Evolutionary conservation across 2,888 invertebrate genomes (phyloP), one percentile per base, ranked within the genome.

Genomic region (Parasteatoda lunata): DNA sequence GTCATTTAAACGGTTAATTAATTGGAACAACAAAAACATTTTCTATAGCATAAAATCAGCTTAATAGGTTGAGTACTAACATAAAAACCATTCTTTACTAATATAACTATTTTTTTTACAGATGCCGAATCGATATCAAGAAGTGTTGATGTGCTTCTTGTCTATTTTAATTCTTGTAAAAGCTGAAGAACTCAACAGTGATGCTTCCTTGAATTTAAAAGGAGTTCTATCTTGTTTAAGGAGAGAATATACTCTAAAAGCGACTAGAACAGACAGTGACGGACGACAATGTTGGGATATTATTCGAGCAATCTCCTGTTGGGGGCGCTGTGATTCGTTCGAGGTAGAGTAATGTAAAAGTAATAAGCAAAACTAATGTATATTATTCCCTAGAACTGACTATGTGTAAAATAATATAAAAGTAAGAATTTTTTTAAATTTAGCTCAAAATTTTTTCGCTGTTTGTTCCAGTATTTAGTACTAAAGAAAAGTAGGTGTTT

Each of bases 271-370:
- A 0, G 95, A 95, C 90, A 92, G 92, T 47, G 92, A 93, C 45
- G 95, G 96, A 0, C 93, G 94, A 30, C 93, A 94, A 84, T 96
- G 96, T 91, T 95, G 95, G 94, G 96, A 96, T 90, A 93, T 93
- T 79, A 93, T 96, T n/a, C 94, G 94, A 64, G 95, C 96, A 0
- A 94, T 94, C 91, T 95, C 95, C 0, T 96, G 96, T 91, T 96
- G 95, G 93, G 96, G 96, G 30, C 93, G 95, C 76, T 96, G 96
- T 91, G 96, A 96, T 91, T 96, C 96, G 0, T 95, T 95, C 91
- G 96, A 96, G 94, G 96, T 96, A 91, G 71, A 7, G 6, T 0
- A 30, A 30, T 30, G 30, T 30, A 30, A 30, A 30, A 30, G 30
- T 30, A 30, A 30, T 30, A 30, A 1, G 30, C 30, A 30, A 30